Base-by-base conservation (phyloP, 2,797 vertebrate species). In the Rhinatrema bivittatum region DNA sequence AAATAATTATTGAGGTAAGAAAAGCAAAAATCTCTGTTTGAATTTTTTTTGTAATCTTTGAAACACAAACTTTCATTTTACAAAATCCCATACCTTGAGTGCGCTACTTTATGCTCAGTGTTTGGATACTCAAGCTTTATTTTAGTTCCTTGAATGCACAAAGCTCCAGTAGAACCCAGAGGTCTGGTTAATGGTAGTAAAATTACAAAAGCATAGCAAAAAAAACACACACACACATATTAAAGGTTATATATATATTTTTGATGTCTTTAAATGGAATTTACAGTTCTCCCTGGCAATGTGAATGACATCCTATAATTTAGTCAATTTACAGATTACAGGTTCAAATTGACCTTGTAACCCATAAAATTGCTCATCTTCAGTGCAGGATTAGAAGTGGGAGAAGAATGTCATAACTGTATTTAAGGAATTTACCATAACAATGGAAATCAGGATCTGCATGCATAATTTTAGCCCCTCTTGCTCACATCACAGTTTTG, bases 301-400 rank as follows among this genome's bases (percentile, higher is more conserved):
- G 74, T 74, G 78, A 86, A 78, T 77, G 82, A 82, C 82, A 87
- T 86, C 82, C 85, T 86, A 83, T 86, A 87, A 87, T 87, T 86
- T 86, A 87, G 79, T 81, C 81, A 87, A 87, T 86, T 87, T 85
- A 86, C 77, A 87, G 82, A 86, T 86, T 86, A 86, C 77, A 83
- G 82, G 81, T 85, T 86, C 81, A 85, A 82, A 81, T 80, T 84
- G 82, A 87, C 83, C 82, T 81, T 75, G 75, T 78, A 81, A 81
- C 78, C 79, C 74, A 79, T 81, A 83, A 84, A 86, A 86, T 82
- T 83, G 78, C 78, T 82, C 81, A 76, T 84, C 75, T 81, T 73
- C 76, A 71, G 72, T 59, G 58, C 68, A 66, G 77, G 79, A 82
- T 78, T 78, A 72, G 74, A 76, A 82, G 76, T 78, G 65, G 78